Evolutionary conservation across 2,797 vertebrate species (phyloP).

Genomic region (Agapornis canus): DNA sequence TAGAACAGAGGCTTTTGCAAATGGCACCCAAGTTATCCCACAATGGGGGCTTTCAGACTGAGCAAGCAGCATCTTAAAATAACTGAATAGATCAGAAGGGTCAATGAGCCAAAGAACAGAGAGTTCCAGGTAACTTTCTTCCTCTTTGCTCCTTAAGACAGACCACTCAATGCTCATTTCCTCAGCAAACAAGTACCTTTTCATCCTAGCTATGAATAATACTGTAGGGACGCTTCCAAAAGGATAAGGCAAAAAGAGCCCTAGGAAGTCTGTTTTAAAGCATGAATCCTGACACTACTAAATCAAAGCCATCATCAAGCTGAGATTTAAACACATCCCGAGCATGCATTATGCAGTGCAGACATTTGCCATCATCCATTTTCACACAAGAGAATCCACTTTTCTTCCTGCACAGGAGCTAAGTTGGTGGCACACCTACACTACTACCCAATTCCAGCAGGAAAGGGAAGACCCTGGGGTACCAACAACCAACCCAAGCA

Average conservation of each 20-base stretch:
- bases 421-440: background rate
- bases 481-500: background rate
- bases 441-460: background rate
- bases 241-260: background rate
- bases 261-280: background rate
- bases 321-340: background rate
- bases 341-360: background rate
- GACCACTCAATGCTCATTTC: constrained; percentile 1
- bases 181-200: background rate
- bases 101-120: background rate
- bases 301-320: constrained; percentile 14
- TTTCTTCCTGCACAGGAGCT: background rate
- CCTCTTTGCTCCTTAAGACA: background rate
- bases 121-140: background rate
- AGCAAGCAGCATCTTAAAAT: background rate
- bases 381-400: background rate
- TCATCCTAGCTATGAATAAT: background rate
- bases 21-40: background rate
- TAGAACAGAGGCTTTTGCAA: background rate
- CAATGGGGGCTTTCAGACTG: background rate
- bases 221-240: background rate
- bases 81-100: background rate
- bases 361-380: background rate
- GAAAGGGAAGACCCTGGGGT: background rate
- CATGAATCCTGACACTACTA: background rate